Evolutionary conservation across 2,888 invertebrate genomes (phyloP).

Genomic region (Drosophila lutescens): DNA sequence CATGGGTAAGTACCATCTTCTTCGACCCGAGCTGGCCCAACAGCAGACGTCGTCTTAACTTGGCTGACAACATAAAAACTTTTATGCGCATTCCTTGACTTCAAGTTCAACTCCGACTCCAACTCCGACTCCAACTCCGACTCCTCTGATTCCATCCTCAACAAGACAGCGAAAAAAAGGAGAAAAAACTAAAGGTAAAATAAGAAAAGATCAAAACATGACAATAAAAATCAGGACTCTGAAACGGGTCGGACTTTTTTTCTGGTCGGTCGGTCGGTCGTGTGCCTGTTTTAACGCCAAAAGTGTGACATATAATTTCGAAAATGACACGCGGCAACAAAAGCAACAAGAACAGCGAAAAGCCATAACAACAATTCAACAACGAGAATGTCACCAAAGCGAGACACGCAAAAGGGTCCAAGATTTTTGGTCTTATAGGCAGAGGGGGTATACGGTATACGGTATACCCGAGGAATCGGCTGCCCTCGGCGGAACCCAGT

Average conservation of each 20-base stretch:
- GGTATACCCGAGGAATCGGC: slow-evolving; percentile 1
- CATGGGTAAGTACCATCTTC: slow-evolving; percentile 15
- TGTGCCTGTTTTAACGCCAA: slow-evolving; percentile 79
- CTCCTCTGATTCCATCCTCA: slow-evolving; percentile 18
- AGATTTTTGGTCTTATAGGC: slow-evolving; percentile 6
- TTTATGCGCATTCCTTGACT: slow-evolving; percentile 74
- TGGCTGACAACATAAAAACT: slow-evolving; percentile 68
- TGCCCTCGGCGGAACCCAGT: slow-evolving; percentile 4
- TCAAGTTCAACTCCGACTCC: slow-evolving; percentile 46
- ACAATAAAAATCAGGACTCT: slow-evolving; percentile 80
- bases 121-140: slow-evolving; percentile 13
- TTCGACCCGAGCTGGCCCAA: slow-evolving; percentile 15
- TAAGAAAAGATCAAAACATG: slow-evolving; percentile 75
- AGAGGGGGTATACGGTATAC: not conserved
- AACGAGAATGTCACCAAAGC: slow-evolving; percentile 73
- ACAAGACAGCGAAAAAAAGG: slow-evolving; percentile 18
- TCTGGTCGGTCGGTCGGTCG: slow-evolving; percentile 46
- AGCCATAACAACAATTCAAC: slow-evolving; percentile 72
- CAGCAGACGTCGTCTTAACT: slow-evolving; percentile 35
- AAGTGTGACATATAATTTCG: slow-evolving; percentile 80
- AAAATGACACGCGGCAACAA: slow-evolving; percentile 74
- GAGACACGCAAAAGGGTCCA: slow-evolving; percentile 53
- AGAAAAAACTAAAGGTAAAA: slow-evolving; percentile 17
- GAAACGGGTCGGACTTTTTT: slow-evolving; percentile 64
- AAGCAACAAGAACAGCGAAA: slow-evolving; percentile 47